phyloP scores from a whole-genome alignment of 1,140 invertebrate species.

The Neodiprion fabricii region DNA sequence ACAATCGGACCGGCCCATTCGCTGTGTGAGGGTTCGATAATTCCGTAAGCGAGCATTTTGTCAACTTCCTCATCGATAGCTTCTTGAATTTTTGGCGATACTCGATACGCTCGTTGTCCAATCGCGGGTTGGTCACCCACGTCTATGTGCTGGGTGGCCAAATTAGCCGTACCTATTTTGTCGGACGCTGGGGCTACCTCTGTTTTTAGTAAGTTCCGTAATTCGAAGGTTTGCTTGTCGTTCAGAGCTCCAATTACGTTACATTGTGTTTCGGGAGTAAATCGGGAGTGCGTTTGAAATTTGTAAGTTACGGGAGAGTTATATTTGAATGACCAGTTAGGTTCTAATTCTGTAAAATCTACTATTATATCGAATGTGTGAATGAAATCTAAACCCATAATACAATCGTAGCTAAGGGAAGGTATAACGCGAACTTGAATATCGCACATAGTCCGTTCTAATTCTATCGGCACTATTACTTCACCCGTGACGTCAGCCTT shows the following conservation, averaged over 20 bases:
- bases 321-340: neutral
- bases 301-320: neutral
- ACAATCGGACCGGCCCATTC: too few relatives aligned
- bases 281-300: neutral
- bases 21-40: too few relatives aligned
- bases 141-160: conserved; percentile 41
- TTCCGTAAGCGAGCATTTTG: too few relatives aligned
- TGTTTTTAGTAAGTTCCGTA: too few relatives aligned
- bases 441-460: neutral
- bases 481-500: too few relatives aligned
- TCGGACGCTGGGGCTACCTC: too few relatives aligned
- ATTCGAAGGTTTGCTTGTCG: neutral
- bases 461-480: neutral
- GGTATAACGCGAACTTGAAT: neutral
- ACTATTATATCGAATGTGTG: too few relatives aligned
- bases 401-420: neutral
- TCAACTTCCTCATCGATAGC: conserved; percentile 28
- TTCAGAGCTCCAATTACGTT: neutral
- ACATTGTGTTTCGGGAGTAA: neutral
- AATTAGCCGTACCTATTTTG: conserved; percentile 13
- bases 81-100: conserved; percentile 29
- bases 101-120: conserved; percentile 38
- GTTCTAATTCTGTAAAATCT: too few relatives aligned
- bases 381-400: neutral
- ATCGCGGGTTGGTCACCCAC: conserved; percentile 36